A percentile compares a stretch with the other conserved stretches of the same genome.
phyloP scores from a whole-genome alignment of 2,113 vertebrate genomes.

The Malurus elegans region DNA sequence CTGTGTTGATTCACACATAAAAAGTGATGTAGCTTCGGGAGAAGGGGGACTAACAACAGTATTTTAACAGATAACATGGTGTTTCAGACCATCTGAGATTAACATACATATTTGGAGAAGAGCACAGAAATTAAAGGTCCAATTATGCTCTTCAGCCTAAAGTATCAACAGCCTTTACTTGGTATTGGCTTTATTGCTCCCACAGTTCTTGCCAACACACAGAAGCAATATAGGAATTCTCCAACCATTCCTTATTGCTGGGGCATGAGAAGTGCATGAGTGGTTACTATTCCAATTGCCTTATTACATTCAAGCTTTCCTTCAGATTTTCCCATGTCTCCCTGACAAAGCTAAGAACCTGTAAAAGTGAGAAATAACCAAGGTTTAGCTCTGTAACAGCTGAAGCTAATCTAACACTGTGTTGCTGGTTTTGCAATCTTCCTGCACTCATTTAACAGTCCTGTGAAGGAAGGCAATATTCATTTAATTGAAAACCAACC shows the following conservation, averaged over 20 bases:
- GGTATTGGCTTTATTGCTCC: background rate
- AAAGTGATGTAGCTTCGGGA: background rate
- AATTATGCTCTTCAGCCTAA: background rate
- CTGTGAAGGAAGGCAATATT: background rate
- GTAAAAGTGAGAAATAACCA: background rate
- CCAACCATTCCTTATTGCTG: background rate
- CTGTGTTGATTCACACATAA: background rate
- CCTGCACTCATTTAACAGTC: background rate
- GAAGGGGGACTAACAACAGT: background rate
- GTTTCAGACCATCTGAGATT: background rate
- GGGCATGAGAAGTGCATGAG: background rate
- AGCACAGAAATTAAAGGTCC: background rate
- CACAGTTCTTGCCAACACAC: background rate
- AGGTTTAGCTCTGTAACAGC: background rate
- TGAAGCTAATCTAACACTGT: background rate
- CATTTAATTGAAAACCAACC: background rate
- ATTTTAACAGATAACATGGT: background rate
- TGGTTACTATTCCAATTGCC: background rate
- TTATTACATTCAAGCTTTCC: background rate
- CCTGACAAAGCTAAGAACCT: background rate
- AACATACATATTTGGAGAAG: background rate
- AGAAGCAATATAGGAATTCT: background rate
- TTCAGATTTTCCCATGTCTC: background rate
- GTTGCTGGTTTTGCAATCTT: background rate
- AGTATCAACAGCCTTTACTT: background rate